These are phyloP conservation scores for Gastrophryne carolinensis DNA, from an alignment of 2,797 vertebrate genomes.

Conservation along the genomic window DNA sequence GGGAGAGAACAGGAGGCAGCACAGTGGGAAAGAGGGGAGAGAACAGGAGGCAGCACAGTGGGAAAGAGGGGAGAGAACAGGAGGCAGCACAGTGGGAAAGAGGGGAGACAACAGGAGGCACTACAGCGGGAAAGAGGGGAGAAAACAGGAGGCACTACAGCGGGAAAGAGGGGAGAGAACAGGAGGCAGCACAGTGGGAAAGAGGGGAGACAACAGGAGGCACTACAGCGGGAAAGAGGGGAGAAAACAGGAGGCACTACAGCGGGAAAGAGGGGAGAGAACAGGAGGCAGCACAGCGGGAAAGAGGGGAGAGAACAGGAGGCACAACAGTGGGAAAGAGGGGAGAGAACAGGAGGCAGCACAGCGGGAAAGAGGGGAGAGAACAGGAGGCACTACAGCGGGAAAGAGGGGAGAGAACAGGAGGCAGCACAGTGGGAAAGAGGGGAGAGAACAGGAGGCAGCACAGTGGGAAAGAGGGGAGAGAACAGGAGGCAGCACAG, in stretches of 20 bases:
- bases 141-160: no score
- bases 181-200: background rate
- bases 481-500: background rate
- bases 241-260: no score
- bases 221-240: no score
- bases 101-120: no score
- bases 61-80: background rate
- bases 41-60: background rate
- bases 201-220: background rate
- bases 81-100: background rate
- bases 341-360: background rate
- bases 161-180: background rate
- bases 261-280: background rate
- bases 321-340: background rate
- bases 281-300: background rate
- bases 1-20: background rate
- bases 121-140: no score
- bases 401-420: background rate
- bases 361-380: background rate
- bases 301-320: background rate
- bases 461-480: background rate
- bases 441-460: background rate
- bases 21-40: background rate
- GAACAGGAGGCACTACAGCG: no score
- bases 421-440: background rate